Evolutionary conservation across 2,113 vertebrate genomes (phyloP).

Genomic region (Oryzias javanicus): DNA sequence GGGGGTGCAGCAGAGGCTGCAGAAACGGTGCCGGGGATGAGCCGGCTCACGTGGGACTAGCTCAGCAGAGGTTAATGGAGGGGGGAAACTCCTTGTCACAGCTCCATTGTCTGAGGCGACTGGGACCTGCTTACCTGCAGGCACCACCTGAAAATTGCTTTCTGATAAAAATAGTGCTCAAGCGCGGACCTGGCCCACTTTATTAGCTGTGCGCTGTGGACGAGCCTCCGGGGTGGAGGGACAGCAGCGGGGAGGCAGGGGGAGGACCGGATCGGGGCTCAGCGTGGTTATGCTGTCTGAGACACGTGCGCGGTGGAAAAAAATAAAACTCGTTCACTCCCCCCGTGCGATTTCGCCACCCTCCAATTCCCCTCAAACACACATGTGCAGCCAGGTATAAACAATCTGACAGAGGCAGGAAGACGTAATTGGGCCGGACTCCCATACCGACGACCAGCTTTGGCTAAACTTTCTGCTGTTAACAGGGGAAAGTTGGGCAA

Average conservation of each 20-base stretch:
- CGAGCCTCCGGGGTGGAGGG: slow-evolving; percentile 68
- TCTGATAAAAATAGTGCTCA: slow-evolving; percentile 78
- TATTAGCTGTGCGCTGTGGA: slow-evolving; percentile 69
- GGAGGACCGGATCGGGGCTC: background rate
- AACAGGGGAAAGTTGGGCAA: slow-evolving; percentile 54
- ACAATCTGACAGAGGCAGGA: slow-evolving; percentile 70
- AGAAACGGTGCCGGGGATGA: slow-evolving; percentile 3
- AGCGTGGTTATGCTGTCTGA: slow-evolving; percentile 19
- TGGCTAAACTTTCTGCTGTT: slow-evolving; percentile 42
- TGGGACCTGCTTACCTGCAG: slow-evolving; percentile 67
- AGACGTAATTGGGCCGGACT: slow-evolving; percentile 71
- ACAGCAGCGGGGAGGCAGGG: slow-evolving; percentile 24
- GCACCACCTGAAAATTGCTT: slow-evolving; percentile 72
- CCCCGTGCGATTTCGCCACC: slow-evolving; percentile 47
- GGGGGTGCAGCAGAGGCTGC: too few species aligned
- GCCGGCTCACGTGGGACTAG: slow-evolving; percentile 9
- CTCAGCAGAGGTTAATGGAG: slow-evolving; percentile 54
- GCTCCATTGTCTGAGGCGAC: slow-evolving; percentile 56
- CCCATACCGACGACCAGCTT: slow-evolving; percentile 35
- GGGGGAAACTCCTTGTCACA: slow-evolving; percentile 63
- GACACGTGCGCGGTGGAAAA: slow-evolving; percentile 9
- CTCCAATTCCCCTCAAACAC: slow-evolving; percentile 52
- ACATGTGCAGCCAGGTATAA: slow-evolving; percentile 66
- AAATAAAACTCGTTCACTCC: slow-evolving; percentile 13
- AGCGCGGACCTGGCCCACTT: slow-evolving; percentile 76